Percentiles rank a stretch among this genome's conserved stretches.
Conservation (phyloP, 2,113 vertebrate species). For the Lepus americanus region DNA sequence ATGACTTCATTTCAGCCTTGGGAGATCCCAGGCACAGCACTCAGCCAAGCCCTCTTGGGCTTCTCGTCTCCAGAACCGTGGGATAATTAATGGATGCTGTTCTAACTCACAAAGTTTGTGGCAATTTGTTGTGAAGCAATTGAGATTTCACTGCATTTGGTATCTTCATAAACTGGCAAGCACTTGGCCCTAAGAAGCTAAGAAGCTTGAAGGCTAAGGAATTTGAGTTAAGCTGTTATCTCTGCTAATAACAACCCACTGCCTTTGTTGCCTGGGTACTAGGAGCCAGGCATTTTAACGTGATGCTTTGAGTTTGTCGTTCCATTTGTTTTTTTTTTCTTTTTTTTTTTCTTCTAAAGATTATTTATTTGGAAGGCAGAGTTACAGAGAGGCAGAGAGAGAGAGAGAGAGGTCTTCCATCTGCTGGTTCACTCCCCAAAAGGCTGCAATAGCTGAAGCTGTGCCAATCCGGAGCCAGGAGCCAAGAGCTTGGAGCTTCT, state of each 20-base stretch:
- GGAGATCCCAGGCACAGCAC: neutral
- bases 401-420: too few species aligned
- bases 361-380: too few species aligned
- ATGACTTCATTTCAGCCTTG: neutral
- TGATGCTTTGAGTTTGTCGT: neutral
- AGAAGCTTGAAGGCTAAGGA: neutral
- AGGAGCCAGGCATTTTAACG: neutral
- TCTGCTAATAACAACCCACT: neutral
- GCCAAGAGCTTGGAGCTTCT: too few species aligned
- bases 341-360: too few species aligned
- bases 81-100: neutral
- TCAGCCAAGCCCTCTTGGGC: neutral
- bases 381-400: too few species aligned
- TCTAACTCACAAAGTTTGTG: neutral
- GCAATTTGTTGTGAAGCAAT: neutral
- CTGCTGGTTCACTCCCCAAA: too few species aligned
- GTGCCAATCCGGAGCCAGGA: too few species aligned
- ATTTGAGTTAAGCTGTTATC: neutral
- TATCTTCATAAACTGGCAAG: neutral
- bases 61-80: neutral
- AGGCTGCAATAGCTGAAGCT: too few species aligned
- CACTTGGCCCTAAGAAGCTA: neutral
- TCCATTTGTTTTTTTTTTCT: too few species aligned
- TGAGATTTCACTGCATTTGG: neutral
- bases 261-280: neutral